phyloP scores from a whole-genome alignment of 1,140 invertebrate species.

The Drosophila saltans region DNA sequence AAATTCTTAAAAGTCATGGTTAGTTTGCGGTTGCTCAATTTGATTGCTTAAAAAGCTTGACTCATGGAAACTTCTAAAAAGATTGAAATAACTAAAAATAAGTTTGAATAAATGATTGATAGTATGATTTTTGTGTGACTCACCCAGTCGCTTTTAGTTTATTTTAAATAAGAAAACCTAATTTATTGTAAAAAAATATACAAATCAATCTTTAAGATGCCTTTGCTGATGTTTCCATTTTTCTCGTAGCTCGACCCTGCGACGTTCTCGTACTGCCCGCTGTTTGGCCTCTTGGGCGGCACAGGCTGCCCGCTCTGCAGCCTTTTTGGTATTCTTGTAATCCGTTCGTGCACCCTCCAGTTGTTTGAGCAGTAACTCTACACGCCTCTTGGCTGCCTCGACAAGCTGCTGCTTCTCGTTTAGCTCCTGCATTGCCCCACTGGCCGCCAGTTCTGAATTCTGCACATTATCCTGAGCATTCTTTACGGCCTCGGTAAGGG shows the following conservation, averaged over 20 bases:
- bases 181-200: neutral
- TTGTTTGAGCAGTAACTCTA: constrained; percentile 86
- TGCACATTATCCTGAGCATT: constrained; percentile 84
- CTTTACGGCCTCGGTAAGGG: constrained; percentile 30
- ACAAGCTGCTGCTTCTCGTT: constrained; percentile 86
- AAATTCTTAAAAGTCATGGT: constrained; percentile 30
- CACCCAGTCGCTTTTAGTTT: too few relatives aligned
- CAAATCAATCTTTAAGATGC: neutral
- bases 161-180: neutral
- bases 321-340: constrained; percentile 85
- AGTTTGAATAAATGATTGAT: too few relatives aligned
- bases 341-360: constrained; percentile 85
- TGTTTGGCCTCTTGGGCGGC: constrained; percentile 85
- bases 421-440: constrained; percentile 85
- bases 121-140: too few relatives aligned
- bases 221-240: constrained; percentile 12
- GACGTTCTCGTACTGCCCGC: constrained; percentile 46
- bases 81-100: too few relatives aligned
- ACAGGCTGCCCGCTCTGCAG: constrained; percentile 85
- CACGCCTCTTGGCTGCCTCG: constrained; percentile 86
- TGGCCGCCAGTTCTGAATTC: constrained; percentile 85
- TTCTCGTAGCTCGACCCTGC: constrained; percentile 20
- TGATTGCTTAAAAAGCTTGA: too few relatives aligned
- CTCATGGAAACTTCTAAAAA: too few relatives aligned
- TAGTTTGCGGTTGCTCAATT: constrained; percentile 27